phyloP scores from a whole-genome alignment of 2,888 invertebrate species.

The Drosophila mettleri region DNA sequence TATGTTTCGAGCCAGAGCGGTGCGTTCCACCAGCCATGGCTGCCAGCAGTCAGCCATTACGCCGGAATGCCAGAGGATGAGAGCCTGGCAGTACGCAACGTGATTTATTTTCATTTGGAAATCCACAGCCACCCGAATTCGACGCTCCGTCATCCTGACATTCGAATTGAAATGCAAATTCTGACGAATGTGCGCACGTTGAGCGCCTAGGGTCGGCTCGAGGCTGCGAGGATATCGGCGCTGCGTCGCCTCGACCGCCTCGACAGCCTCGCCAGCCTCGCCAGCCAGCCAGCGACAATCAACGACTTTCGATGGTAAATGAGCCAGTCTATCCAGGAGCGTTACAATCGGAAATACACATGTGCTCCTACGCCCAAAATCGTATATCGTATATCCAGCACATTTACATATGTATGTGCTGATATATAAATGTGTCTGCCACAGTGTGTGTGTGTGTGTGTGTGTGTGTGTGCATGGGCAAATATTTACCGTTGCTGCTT shows the following conservation, averaged over 20 bases:
- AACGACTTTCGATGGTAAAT: slow-evolving; percentile 67
- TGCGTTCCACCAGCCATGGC: slow-evolving; percentile 48
- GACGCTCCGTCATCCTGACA: slow-evolving; percentile 77
- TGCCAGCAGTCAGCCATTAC: slow-evolving; percentile 30
- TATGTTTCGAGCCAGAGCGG: slow-evolving; percentile 61
- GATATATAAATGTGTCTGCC: slow-evolving; percentile 12
- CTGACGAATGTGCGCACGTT: slow-evolving; percentile 79
- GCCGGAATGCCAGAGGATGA: slow-evolving; percentile 10
- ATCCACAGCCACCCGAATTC: slow-evolving; percentile 70
- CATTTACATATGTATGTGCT: slow-evolving; percentile 23
- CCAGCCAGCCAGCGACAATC: slow-evolving; percentile 29
- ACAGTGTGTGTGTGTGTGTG: not conserved
- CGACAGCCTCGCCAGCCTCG: no score
- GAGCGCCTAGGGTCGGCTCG: slow-evolving; percentile 51
- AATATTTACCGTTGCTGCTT: slow-evolving; percentile 1
- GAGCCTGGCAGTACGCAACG: slow-evolving; percentile 50
- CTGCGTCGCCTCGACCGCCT: slow-evolving; percentile 24
- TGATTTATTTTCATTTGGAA: slow-evolving; percentile 82
- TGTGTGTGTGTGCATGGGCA: slow-evolving; percentile 1
- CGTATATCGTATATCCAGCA: slow-evolving; percentile 22
- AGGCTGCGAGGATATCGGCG: slow-evolving; percentile 37
- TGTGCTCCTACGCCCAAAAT: slow-evolving; percentile 45
- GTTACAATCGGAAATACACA: slow-evolving; percentile 56
- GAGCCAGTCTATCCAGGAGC: slow-evolving; percentile 64
- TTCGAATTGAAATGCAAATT: slow-evolving; percentile 84